Conservation (phyloP, 2,113 vertebrate genomes). For the Monarcha castaneiventris region DNA sequence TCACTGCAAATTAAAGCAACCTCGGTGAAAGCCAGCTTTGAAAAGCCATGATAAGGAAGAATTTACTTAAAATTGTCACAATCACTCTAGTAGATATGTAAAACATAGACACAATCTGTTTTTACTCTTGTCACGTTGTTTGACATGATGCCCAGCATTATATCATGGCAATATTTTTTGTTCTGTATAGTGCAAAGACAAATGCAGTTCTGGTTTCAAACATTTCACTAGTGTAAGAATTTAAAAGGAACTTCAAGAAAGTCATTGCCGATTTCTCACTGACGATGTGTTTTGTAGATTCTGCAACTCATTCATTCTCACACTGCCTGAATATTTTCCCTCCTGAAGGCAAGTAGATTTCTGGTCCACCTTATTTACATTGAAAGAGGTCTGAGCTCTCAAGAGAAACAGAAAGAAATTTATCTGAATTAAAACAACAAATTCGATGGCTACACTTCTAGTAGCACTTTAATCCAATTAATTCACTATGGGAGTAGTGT, state of each 20-base stretch:
- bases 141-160: neutral
- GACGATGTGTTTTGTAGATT: neutral
- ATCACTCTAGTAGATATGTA: neutral
- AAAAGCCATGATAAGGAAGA: neutral
- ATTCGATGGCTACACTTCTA: neutral
- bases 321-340: neutral
- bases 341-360: neutral
- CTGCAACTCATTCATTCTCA: neutral
- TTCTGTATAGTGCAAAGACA: neutral
- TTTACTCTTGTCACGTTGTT: neutral
- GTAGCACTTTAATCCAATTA: neutral
- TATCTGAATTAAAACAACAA: neutral
- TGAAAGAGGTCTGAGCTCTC: neutral
- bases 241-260: neutral
- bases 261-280: neutral
- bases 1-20: neutral
- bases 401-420: neutral
- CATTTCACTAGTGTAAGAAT: neutral
- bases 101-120: neutral
- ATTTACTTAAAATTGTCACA: neutral
- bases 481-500: neutral
- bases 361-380: neutral
- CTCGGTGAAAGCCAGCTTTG: accelerated
- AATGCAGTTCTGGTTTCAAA: neutral
- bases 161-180: neutral